Evolutionary conservation across 2,888 invertebrate genomes (phyloP), one percentile per base, ranked within the genome.

Genomic region (Ctenicera cuprea): DNA sequence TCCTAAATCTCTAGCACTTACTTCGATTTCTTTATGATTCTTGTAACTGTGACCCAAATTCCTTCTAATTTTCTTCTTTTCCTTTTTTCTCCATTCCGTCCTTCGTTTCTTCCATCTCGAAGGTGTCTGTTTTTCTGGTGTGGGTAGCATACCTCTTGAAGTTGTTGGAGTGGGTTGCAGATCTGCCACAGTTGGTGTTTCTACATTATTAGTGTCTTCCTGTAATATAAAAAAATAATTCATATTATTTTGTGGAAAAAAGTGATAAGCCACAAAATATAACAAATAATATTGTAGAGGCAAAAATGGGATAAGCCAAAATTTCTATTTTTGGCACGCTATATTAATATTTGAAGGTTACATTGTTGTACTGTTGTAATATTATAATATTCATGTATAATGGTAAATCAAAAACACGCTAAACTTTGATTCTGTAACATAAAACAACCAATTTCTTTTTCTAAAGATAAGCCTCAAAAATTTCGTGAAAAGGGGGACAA

Each of bases 61-160:
- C n/a, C 63, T 20, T 63, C 26, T 45, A 11, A 45, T 26, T 63
- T 43, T 63, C 45, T 12, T 12, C 45, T 63, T 63, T 38, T 45
- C n/a, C 20, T n/a, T 43, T 14, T 18, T 11, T 8, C 20, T 37
- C 22, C 45, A 22, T 30, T 14, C 38, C 4, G 1, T 14, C 4
- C 4, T 41, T 45, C n/a, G 45, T 45, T 14, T 30, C 8, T 20
- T 63, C 50, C 64, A 65, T 18, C 64, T 26, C 2, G 64, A 18
- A 14, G 64, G 37, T 16, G 45, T n/a, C 18, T n/a, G 14, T 64
- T 64, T 64, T 50, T 64, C 50, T 65, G 64, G 64, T 3, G 64
- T 33, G 7, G 33, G 50, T 14, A 65, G 37, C 14, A 18, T 16
- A 18, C 45, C 45, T 16, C 16, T 57, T 57, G 45, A 45, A 16